These are phyloP conservation scores for Himantopus leucocephalus DNA, from an alignment of 2,113 vertebrate species.

Conservation along the genomic window DNA sequence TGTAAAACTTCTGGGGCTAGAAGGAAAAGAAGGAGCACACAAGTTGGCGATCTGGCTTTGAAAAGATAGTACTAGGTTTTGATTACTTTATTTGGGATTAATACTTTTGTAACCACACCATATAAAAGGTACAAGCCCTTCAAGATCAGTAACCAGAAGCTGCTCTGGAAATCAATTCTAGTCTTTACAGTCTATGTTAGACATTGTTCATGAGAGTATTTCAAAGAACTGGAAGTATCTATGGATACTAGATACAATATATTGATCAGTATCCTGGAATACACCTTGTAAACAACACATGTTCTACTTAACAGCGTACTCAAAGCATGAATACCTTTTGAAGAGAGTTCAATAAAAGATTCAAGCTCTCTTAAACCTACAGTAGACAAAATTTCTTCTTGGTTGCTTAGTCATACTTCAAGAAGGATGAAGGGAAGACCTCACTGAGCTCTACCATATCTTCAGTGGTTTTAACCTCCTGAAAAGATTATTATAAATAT, in stretches of 20 bases:
- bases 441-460: neutral
- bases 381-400: neutral
- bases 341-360: neutral
- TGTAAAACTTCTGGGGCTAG: neutral
- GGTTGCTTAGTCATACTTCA: neutral
- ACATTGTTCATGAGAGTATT: neutral
- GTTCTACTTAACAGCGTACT: neutral
- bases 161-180: neutral
- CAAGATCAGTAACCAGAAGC: neutral
- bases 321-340: neutral
- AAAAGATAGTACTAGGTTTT: neutral
- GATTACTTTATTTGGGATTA: neutral
- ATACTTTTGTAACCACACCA: neutral
- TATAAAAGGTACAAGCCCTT: neutral
- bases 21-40: neutral
- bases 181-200: neutral
- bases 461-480: neutral
- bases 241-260: neutral
- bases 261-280: neutral
- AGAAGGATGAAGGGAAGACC: neutral
- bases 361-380: neutral
- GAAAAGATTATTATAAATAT: neutral
- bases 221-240: neutral
- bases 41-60: rapidly evolving
- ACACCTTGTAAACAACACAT: neutral